Evolutionary conservation across 2,888 invertebrate species (phyloP).

Genomic region (Pterostichus niger): DNA sequence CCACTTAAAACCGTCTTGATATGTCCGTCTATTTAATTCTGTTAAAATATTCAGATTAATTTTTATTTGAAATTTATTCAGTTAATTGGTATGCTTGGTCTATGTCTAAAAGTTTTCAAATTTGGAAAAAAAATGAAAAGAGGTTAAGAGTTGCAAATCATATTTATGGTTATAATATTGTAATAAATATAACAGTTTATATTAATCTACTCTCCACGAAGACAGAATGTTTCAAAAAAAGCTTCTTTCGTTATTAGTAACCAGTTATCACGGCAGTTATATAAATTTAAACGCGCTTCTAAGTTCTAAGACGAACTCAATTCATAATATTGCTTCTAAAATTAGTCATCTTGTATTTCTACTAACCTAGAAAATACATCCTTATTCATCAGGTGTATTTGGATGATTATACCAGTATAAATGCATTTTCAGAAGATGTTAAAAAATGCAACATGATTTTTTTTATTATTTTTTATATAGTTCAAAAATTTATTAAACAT

Average conservation of each 20-base stretch:
- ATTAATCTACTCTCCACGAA: neutral
- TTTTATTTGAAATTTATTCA: too few species aligned
- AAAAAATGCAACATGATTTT: too few species aligned
- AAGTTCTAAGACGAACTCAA: neutral
- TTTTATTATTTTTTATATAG: too few species aligned
- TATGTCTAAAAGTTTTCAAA: neutral
- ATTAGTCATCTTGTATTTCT: neutral
- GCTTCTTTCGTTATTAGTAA: neutral
- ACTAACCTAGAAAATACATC: constrained; percentile 14
- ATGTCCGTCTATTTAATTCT: too few species aligned
- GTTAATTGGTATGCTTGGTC: too few species aligned
- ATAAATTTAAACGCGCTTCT: neutral
- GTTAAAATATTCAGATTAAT: too few species aligned
- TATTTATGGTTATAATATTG: constrained; percentile 10
- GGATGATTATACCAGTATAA: too few species aligned
- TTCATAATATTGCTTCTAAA: neutral
- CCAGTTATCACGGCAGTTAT: neutral
- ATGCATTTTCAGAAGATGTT: too few species aligned
- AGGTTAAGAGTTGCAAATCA: neutral
- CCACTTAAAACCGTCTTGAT: too few species aligned
- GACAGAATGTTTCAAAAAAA: neutral
- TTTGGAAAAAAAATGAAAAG: neutral
- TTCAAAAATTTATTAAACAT: too few species aligned
- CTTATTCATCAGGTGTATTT: neutral
- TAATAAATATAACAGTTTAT: constrained; percentile 33